Base-by-base conservation (phyloP, 1,140 invertebrate species). In the Zaprionus ornatus region DNA sequence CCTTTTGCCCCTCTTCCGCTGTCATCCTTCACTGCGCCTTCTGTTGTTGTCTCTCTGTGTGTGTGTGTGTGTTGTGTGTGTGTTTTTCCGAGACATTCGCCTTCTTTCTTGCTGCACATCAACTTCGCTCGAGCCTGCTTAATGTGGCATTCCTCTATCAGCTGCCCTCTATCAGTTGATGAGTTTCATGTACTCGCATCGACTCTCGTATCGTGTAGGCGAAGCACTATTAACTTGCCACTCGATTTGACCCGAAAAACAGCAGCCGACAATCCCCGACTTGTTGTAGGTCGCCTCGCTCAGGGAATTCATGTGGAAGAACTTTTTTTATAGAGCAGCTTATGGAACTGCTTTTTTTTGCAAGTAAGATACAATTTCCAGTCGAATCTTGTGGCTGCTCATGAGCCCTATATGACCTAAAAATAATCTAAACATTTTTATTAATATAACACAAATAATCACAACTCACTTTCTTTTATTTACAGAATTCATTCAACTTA, bases 51-150 rank as follows among this genome's bases (percentile, higher is more conserved):
- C 25, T 10, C 48, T 70, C 60, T n/a, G n/a, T 29, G 27, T 29
- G 27, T 62, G 57, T 66, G 54, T 70, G 52, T 61, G 29, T 40
- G 42, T 4, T 74, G 23, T 23, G 48, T 67, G 60, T 55, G 13
- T 68, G 48, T 61, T 83, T 62, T 80, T 76, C 64, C 79, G 50
- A 86, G 79, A 65, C 70, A 76, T 72, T 79, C 71, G 68, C 65
- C 66, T 64, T 80, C 50, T 74, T 78, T 73, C 69, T 63, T 80
- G 64, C 62, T 77, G 72, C 63, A 74, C 80, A 77, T 82, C 79
- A 82, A 54, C 54, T n/a, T 61, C 29, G n/a, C 71, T 90, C 74
- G 74, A 80, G 77, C 69, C 85, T 74, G 74, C 84, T 90, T 80
- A 90, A 78, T 86, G 65, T 74, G 74, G 59, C 67, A 63, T 74